Base-by-base conservation (phyloP, 2,797 vertebrate genomes). In the Coregonus suidteri region DNA sequence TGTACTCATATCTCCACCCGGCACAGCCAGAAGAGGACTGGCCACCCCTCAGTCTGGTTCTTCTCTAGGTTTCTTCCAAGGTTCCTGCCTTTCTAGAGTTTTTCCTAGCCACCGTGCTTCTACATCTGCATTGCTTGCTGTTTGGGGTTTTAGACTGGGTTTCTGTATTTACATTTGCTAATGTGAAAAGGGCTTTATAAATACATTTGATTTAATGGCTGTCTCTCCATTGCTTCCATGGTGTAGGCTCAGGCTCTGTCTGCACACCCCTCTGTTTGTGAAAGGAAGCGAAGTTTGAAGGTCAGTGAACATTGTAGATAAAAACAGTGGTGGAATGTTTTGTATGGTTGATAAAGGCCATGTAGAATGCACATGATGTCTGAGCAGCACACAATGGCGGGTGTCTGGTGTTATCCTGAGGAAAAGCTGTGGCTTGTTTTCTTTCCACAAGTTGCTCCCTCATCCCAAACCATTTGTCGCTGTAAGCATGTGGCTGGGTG, bases 251-350 rank as follows among this genome's bases (percentile, higher is more conserved):
- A 54, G 52, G 51, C 59, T 9, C 81, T 18, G 68, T 78, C 81
- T 64, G 65, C 75, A 67, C 75, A 67, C 76, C 74, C 77, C 77
- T 59, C 75, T 88, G 85, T 93, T 90, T 90, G 81, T 79, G 65
- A 86, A 90, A 88, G 93, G 92, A 93, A 93, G 90, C 84, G 78
- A 84, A 87, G 87, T 90, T 86, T 87, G 78, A 87, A 91, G 89
- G 92, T 91, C 90, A 87, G 86, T 82, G 73, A 88, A 82, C 83
- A 76, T 72, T 80, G 82, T 76, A n/a, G 64, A 82, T 78, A 81
- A 84, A 85, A 81, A 79, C 31, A 41, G 18, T 86, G 76, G 82
- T 86, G 86, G 89, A 88, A 87, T 87, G 79, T 78, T 78, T 79
- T 81, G 77, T 76, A 65, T 37, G 75, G 71, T 54, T 76, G 31